Evolutionary conservation across 1,140 invertebrate genomes (phyloP).

Genomic region (Chironomus striatipennis): DNA sequence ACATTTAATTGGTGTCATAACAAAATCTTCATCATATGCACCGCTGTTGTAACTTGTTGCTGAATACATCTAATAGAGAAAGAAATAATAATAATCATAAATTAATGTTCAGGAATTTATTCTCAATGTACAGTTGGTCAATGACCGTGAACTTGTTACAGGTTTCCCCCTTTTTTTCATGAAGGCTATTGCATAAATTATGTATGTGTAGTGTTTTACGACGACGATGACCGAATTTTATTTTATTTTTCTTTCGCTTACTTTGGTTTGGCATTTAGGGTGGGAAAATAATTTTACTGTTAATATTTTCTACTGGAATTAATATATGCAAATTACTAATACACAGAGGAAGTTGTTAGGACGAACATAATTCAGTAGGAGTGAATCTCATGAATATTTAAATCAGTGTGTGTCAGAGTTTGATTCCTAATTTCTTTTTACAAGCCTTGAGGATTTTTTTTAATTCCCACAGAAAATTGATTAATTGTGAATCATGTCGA

Average conservation of each 20-base stretch:
- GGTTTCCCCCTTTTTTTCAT: not conserved
- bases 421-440: no score
- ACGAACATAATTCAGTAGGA: no score
- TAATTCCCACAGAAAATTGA: no score
- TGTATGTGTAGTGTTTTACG: not conserved
- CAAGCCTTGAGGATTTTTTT: no score
- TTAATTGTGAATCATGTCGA: no score
- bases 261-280: not conserved
- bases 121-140: not conserved
- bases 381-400: no score
- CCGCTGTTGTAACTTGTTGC: not conserved
- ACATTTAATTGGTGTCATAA: slow-evolving; percentile 6
- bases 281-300: not conserved
- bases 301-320: no score
- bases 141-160: slow-evolving; percentile 11
- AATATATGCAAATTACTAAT: no score
- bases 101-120: no score
- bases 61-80: not conserved
- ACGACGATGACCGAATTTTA: not conserved
- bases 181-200: not conserved
- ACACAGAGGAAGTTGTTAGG: no score
- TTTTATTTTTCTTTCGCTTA: not conserved
- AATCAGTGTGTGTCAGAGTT: no score
- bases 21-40: not conserved
- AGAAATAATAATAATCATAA: no score